These are phyloP conservation scores for Drosophila testacea DNA, from an alignment of 2,888 invertebrate species.

Conservation along the genomic window DNA sequence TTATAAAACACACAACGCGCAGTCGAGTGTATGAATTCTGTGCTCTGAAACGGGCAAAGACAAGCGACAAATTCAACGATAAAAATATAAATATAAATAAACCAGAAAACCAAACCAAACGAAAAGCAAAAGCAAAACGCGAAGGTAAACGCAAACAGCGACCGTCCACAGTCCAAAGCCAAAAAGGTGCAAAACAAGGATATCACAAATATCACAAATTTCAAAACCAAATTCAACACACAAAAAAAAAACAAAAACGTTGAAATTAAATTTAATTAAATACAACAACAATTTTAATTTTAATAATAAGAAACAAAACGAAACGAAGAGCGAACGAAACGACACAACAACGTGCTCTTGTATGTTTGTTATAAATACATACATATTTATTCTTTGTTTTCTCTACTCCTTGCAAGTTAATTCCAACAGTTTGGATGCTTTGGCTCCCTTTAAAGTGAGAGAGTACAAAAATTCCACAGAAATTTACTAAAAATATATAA, in stretches of 20 bases:
- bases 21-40: slow-evolving; percentile 73
- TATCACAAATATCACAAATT: slow-evolving; percentile 36
- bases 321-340: slow-evolving; percentile 10
- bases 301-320: slow-evolving; percentile 5
- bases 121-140: slow-evolving; percentile 7
- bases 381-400: slow-evolving; percentile 38
- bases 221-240: slow-evolving; percentile 19
- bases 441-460: slow-evolving; percentile 23
- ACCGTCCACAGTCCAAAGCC: slow-evolving; percentile 21
- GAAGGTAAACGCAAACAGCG: slow-evolving; percentile 20
- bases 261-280: slow-evolving; percentile 12
- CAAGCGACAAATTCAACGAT: slow-evolving; percentile 49
- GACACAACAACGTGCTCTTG: not conserved
- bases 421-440: slow-evolving; percentile 37
- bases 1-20: slow-evolving; percentile 70
- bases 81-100: slow-evolving; percentile 37
- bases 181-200: slow-evolving; percentile 59
- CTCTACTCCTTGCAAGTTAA: slow-evolving; percentile 31
- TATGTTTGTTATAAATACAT: slow-evolving; percentile 2
- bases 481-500: slow-evolving; percentile 6
- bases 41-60: slow-evolving; percentile 44
- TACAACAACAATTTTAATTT: slow-evolving; percentile 10
- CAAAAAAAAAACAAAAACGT: no score
- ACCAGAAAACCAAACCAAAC: slow-evolving; percentile 10
- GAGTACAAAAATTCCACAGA: slow-evolving; percentile 15